phyloP scores from a whole-genome alignment of 2,888 invertebrate genomes.

The Phasia obesa region DNA sequence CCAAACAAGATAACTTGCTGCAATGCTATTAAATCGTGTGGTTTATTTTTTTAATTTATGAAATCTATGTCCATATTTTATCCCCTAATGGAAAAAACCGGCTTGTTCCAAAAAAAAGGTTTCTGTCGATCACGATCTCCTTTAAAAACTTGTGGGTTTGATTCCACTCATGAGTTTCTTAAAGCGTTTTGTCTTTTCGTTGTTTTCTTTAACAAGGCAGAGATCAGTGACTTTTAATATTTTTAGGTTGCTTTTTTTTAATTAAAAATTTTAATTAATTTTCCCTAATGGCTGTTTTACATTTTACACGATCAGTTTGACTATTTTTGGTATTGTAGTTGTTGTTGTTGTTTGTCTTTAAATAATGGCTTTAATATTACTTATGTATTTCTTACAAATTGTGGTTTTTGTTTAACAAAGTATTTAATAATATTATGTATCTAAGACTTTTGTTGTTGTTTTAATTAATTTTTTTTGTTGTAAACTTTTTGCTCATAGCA shows the following conservation, averaged over 20 bases:
- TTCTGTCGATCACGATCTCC: not conserved
- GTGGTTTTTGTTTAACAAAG: not conserved
- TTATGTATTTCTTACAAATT: not conserved
- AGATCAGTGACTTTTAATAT: slow-evolving; percentile 40
- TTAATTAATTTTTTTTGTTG: slow-evolving; percentile 9
- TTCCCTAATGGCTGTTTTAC: slow-evolving; percentile 47
- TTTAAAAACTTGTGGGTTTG: not conserved
- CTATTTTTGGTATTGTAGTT: not conserved
- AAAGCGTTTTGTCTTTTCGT: not conserved
- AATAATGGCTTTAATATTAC: not conserved
- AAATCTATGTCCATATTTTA: no score
- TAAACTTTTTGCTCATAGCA: slow-evolving; percentile 69
- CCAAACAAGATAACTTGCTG: no score
- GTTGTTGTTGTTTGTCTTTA: not conserved
- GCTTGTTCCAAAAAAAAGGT: no score
- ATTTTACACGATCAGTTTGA: slow-evolving; percentile 36
- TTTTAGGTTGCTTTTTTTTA: slow-evolving; percentile 13
- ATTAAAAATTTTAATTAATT: slow-evolving; percentile 50
- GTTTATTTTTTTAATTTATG: no score
- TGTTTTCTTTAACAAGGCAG: not conserved
- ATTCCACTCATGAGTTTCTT: not conserved
- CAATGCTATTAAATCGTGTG: no score
- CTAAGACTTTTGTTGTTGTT: slow-evolving; percentile 16
- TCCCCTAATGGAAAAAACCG: no score
- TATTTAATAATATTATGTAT: slow-evolving; percentile 4